These are phyloP conservation scores for Ochropacha duplaris DNA, from an alignment of 2,888 invertebrate species.

Conservation along the genomic window DNA sequence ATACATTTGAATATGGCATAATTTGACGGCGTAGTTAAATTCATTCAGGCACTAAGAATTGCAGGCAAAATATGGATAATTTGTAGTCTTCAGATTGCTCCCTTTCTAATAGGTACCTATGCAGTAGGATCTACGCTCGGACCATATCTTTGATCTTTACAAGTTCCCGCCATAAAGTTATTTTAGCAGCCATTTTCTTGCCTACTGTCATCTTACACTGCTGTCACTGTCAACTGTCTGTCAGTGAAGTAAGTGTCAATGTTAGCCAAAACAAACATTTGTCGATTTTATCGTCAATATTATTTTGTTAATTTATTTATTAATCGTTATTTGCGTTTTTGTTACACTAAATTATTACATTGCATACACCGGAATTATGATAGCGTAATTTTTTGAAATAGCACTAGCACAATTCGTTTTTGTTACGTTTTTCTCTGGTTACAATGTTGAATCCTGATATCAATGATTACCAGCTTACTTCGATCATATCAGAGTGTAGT, in stretches of 20 bases:
- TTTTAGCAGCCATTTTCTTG: too few species aligned
- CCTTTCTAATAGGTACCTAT: too few species aligned
- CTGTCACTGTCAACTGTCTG: neutral
- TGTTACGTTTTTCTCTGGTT: constrained; percentile 17
- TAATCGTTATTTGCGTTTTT: constrained; percentile 12
- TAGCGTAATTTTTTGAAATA: neutral
- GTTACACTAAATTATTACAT: constrained; percentile 17
- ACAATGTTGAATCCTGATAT: constrained; percentile 84
- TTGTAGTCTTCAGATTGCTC: too few species aligned
- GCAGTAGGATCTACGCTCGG: too few species aligned
- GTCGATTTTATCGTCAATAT: constrained; percentile 10
- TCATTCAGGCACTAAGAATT: too few species aligned
- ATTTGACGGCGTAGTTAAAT: too few species aligned
- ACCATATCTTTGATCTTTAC: too few species aligned
- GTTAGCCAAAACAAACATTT: constrained; percentile 25
- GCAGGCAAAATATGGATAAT: too few species aligned
- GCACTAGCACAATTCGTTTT: constrained; percentile 10
- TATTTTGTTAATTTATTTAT: constrained; percentile 28
- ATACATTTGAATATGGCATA: too few species aligned
- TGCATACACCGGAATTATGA: neutral
- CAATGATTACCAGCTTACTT: constrained; percentile 86
- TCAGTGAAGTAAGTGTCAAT: neutral
- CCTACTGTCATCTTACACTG: neutral
- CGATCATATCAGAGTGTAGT: constrained; percentile 87
- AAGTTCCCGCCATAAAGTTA: too few species aligned